Base-by-base conservation (phyloP, 2,888 invertebrate species). In the Protodeltote pygarga region DNA sequence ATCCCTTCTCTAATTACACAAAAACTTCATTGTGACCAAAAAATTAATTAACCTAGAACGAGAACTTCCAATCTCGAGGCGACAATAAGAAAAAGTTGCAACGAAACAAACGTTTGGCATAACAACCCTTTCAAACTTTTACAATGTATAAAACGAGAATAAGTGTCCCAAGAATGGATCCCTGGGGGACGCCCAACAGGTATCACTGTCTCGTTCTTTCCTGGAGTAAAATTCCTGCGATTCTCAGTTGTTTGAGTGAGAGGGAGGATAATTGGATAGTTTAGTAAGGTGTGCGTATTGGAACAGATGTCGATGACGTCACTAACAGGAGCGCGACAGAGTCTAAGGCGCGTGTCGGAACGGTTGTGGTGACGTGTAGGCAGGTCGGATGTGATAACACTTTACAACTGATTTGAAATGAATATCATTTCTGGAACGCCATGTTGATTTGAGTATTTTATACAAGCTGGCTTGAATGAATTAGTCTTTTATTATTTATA, bases 51-150 rank as follows among this genome's bases (percentile, higher is more conserved):
- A 64, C 69, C 52, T 47, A 58, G 55, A 65, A 63, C 55, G 37
- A 52, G 58, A 34, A 49, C 40, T 52, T 19, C n/a, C 47, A 38
- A 57, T 46, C 60, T 46, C 29, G 40, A 17, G 44, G 44, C 44
- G 64, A 55, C 54, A 65, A 55, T 44, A 65, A 62, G 49, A 58
- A 65, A 58, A 59, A 61, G 58, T 55, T 68, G 44, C 64, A 55
- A 62, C 55, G 44, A 59, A 63, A 60, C 49, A 59, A 44, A 57
- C 44, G 46, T 54, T 60, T 32, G 31, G 51, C 49, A 55, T 60
- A 71, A 69, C 71, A 72, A 69, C 63, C 72, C 69, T 65, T 72
- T 73, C 37, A 51, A 61, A 67, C 59, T 62, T 66, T 44, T 60
- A 70, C 69, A 72, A 60, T 65, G 61, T 64, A 67, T 61, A 67